A percentile compares a stretch with the other conserved stretches of the same genome.
phyloP scores from a whole-genome alignment of 1,140 invertebrate species.

The Diploscapter pachys region DNA sequence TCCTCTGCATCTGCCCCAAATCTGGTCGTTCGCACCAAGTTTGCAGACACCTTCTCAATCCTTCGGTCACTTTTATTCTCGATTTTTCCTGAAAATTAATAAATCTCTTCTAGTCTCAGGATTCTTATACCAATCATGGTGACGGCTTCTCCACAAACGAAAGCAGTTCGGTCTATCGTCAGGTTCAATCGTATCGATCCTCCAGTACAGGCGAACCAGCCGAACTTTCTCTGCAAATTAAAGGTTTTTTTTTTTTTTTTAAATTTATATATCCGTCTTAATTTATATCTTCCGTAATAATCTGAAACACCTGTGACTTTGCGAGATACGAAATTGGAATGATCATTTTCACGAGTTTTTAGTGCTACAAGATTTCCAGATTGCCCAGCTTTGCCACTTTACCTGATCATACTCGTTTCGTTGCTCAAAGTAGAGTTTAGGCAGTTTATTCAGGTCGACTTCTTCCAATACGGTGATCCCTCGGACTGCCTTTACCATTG shows the following conservation, averaged over 20 bases:
- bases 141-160: conserved; percentile 30
- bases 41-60: conserved; percentile 23
- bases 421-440: conserved; percentile 21
- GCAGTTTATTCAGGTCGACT: conserved; percentile 18
- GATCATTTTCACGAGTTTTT: too few relatives aligned
- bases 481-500: conserved; percentile 28
- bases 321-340: too few relatives aligned
- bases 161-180: conserved; percentile 25
- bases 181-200: conserved; percentile 21
- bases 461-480: conserved; percentile 25
- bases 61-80: conserved; percentile 30
- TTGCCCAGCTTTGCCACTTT: too few relatives aligned
- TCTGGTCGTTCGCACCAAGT: conserved; percentile 13
- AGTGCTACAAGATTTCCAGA: too few relatives aligned
- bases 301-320: too few relatives aligned
- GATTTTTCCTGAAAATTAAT: conserved; percentile 19
- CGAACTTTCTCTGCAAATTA: conserved; percentile 17
- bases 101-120: neutral
- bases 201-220: conserved; percentile 31
- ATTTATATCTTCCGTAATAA: too few relatives aligned
- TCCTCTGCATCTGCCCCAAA: conserved; percentile 19
- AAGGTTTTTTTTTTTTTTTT: too few relatives aligned
- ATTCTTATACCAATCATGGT: conserved; percentile 10
- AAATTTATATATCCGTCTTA: too few relatives aligned
- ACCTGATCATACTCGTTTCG: conserved; percentile 12